Evolutionary conservation across 2,797 vertebrate genomes (phyloP).

Genomic region (Sebastes hopkinsi): DNA sequence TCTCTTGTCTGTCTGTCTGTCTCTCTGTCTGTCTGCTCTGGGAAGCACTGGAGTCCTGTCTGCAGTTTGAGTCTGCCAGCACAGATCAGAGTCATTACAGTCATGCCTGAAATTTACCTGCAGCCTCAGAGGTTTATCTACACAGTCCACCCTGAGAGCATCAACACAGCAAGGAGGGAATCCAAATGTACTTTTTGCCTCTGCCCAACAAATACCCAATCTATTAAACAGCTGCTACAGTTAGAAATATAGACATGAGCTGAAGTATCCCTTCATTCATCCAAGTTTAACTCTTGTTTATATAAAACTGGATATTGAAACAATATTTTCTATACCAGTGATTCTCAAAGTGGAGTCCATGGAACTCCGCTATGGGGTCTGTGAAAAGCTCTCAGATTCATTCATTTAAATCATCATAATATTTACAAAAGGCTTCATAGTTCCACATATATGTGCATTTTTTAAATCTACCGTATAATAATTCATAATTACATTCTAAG

Average conservation of each 20-base stretch:
- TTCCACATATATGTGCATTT: no score
- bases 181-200: neutral
- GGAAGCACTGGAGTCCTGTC: constrained; percentile 15
- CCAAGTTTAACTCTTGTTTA: neutral
- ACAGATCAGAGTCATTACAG: constrained; percentile 55
- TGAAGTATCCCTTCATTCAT: neutral
- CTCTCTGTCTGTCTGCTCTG: constrained; percentile 20
- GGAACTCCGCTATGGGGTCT: no score
- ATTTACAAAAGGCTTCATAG: no score
- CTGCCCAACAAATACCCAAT: neutral
- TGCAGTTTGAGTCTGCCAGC: constrained; percentile 60
- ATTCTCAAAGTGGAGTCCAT: no score
- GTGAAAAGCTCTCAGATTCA: no score
- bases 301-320: neutral
- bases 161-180: constrained; percentile 1
- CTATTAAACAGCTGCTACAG: neutral
- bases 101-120: constrained; percentile 43
- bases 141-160: constrained; percentile 14
- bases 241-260: neutral
- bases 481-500: no score
- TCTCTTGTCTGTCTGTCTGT: neutral
- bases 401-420: no score
- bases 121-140: constrained; percentile 42
- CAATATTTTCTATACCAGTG: neutral
- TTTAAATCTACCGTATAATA: no score